Percentiles rank a stretch among this genome's conserved stretches.
These are phyloP conservation scores for Paedocypris sp. DNA, from an alignment of 2,113 vertebrate species.

Conservation along the genomic window DNA sequence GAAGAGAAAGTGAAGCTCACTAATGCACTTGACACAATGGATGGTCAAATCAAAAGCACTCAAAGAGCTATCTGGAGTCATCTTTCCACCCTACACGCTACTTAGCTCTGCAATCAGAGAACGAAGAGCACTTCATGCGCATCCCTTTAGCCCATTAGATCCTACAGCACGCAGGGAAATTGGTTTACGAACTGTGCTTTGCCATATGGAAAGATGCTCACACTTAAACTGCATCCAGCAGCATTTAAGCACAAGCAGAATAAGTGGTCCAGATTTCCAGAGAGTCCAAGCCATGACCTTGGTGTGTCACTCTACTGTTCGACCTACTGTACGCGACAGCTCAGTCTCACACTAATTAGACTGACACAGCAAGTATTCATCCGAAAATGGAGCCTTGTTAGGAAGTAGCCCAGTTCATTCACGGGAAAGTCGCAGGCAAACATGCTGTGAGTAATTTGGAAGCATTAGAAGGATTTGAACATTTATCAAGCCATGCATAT, in stretches of 20 bases:
- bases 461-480: neutral
- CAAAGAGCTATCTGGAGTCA: constrained; percentile 15
- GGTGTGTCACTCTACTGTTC: neutral
- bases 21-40: constrained; percentile 12
- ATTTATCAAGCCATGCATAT: constrained; percentile 3
- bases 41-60: constrained; percentile 9
- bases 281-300: neutral
- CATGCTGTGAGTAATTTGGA: neutral
- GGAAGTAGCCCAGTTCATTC: constrained; percentile 12
- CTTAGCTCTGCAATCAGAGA: constrained; percentile 1
- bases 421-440: constrained; percentile 1
- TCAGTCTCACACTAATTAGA: neutral
- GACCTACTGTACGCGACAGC: neutral
- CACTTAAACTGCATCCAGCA: neutral
- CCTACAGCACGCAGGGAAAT: constrained; percentile 11
- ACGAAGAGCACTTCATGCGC: neutral
- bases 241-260: too few species aligned
- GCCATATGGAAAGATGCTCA: neutral
- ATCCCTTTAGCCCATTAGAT: constrained; percentile 10
- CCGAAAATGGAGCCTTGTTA: constrained; percentile 1
- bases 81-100: constrained; percentile 13
- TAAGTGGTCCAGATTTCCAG: too few species aligned
- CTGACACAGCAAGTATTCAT: constrained; percentile 7
- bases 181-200: constrained; percentile 10
- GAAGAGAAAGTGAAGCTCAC: neutral